Conservation (phyloP, 1,140 invertebrate species). For the Sarcophaga peregrina region DNA sequence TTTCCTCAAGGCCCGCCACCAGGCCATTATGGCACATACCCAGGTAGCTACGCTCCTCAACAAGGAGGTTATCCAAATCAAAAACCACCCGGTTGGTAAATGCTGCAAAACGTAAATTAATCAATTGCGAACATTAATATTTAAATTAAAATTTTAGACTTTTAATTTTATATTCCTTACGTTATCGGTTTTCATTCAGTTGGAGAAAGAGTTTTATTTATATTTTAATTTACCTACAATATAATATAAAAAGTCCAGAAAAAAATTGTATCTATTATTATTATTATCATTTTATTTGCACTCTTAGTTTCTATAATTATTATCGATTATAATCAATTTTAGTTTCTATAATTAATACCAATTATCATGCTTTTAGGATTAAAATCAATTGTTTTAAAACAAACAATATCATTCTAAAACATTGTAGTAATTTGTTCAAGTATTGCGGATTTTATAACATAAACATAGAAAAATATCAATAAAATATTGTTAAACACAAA, state of each 20-base stretch:
- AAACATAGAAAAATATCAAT: constrained; percentile 12
- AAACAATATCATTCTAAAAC: neutral
- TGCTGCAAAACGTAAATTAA: neutral
- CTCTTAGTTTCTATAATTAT: constrained; percentile 4
- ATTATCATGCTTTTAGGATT: neutral
- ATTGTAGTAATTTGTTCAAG: constrained; percentile 26
- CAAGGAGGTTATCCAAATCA: constrained; percentile 66
- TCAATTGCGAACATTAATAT: neutral
- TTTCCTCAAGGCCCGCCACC: constrained; percentile 66
- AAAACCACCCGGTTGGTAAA: constrained; percentile 66
- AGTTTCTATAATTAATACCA: constrained; percentile 1
- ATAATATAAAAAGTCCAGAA: neutral
- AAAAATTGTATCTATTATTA: neutral
- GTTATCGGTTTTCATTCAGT: constrained; percentile 20
- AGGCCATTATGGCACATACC: constrained; percentile 64
- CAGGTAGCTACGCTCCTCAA: constrained; percentile 67
- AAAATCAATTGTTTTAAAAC: neutral
- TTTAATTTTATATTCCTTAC: neutral
- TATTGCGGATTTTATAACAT: constrained; percentile 34
- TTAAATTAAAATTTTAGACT: neutral
- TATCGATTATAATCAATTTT: neutral
- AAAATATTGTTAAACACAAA: neutral
- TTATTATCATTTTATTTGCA: neutral
- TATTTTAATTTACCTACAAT: constrained; percentile 5
- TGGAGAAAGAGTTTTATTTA: constrained; percentile 7